Evolutionary conservation across 1,140 invertebrate genomes (phyloP).

Genomic region (Cotesia typhae): DNA sequence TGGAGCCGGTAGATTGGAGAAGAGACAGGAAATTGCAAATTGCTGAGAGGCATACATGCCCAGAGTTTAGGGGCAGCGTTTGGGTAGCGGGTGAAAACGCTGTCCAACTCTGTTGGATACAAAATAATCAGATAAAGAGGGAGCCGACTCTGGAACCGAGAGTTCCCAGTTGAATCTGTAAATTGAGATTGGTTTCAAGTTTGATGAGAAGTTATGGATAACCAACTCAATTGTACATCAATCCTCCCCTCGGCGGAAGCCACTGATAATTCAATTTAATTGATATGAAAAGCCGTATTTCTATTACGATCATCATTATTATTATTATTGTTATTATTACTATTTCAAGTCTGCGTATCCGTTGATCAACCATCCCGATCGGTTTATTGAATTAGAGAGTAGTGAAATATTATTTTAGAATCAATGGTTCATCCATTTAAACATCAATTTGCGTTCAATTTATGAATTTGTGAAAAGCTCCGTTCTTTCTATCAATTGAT

Average conservation of each 20-base stretch:
- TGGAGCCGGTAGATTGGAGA: slow-evolving; percentile 45
- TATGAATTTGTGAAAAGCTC: neutral
- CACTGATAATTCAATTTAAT: slow-evolving; percentile 1
- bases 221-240: slow-evolving; percentile 22
- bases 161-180: slow-evolving; percentile 52
- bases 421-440: no score
- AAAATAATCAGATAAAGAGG: slow-evolving; percentile 7
- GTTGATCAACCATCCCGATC: no score
- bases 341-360: no score
- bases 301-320: no score
- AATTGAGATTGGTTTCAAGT: slow-evolving; percentile 51
- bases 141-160: slow-evolving; percentile 25
- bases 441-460: no score
- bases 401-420: no score
- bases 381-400: no score
- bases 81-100: neutral
- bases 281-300: neutral
- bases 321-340: slow-evolving; percentile 1
- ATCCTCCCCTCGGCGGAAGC: slow-evolving; percentile 2
- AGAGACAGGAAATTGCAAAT: slow-evolving; percentile 63
- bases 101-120: neutral
- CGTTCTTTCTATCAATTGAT: no score
- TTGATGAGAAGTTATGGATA: slow-evolving; percentile 26
- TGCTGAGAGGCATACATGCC: slow-evolving; percentile 47
- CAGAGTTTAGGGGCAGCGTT: neutral